These are phyloP conservation scores for Metaphire vulgaris DNA, from an alignment of 1,140 invertebrate species.

Conservation along the genomic window DNA sequence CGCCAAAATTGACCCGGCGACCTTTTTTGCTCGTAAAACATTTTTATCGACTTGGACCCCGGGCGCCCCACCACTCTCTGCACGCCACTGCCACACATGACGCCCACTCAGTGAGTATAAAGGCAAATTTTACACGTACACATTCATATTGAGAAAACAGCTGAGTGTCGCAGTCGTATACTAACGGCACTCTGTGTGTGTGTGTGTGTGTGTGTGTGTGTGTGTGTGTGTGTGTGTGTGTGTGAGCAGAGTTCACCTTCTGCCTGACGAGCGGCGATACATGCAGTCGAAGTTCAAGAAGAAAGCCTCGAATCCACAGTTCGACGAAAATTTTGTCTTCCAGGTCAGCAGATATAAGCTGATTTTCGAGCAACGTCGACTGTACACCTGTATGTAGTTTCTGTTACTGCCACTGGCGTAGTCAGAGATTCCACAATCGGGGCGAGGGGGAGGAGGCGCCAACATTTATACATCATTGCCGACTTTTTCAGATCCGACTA, in stretches of 20 bases:
- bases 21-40: too few relatives aligned
- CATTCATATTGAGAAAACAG: too few relatives aligned
- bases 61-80: too few relatives aligned
- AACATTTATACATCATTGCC: background rate
- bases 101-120: too few relatives aligned
- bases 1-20: too few relatives aligned
- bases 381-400: background rate
- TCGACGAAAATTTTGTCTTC: conserved; percentile 71
- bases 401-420: background rate
- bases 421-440: background rate
- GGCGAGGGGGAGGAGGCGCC: background rate
- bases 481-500: background rate
- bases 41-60: too few relatives aligned
- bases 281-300: conserved; percentile 71
- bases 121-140: too few relatives aligned
- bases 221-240: too few relatives aligned
- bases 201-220: too few relatives aligned
- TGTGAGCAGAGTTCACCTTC: conserved; percentile 68
- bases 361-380: background rate
- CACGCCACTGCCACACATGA: too few relatives aligned
- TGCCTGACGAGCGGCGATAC: conserved; percentile 69
- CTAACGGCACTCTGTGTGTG: too few relatives aligned
- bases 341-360: conserved; percentile 57
- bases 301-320: conserved; percentile 72
- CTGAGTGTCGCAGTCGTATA: too few relatives aligned